Evolutionary conservation across 2,888 invertebrate species (phyloP), one percentile per base, ranked within the genome.

Genomic region (Mimas tiliae): DNA sequence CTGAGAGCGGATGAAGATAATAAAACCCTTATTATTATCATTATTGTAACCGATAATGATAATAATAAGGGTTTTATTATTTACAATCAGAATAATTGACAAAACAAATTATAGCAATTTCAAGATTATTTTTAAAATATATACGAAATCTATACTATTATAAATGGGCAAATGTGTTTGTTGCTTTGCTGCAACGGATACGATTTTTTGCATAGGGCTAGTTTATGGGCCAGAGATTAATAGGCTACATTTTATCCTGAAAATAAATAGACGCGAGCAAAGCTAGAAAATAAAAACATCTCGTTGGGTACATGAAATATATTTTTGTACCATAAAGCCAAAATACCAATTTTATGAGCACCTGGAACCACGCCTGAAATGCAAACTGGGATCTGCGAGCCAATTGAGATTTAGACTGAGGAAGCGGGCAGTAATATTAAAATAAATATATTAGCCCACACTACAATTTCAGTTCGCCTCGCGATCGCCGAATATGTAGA

Each of bases 401-500:
- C 55, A 38, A 55, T 38, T 55, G 34, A 55, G 55, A 55, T 55
- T 33, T 34, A n/a, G 12, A 38, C 11, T 38, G n/a, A 55, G 55
- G 55, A 55, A 55, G 55, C 27, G 27, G 1, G 27, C 58, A 42
- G 42, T 42, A 6, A 58, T 42, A 42, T 58, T 12, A 58, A 58
- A 58, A 58, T 58, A 58, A 7, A 42, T 7, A 16, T 38, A 42
- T 38, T 19, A 42, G 42, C 58, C 16, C 58, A 42, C 58, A 38
- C n/a, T 33, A 7, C 55, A 34, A 16, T 12, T 42, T 58, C 42
- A 21, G 19, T 1, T 42, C 42, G 19, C 42, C 38, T 42, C 58
- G 42, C 19, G 58, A 58, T 42, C 58, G 58, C 58, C 58, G 42
- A 58, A 58, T 58, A 58, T 42, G 58, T 58, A 42, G 58, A 58